phyloP scores from a whole-genome alignment of 2,888 invertebrate species.

The Chymomyza caudatula region DNA sequence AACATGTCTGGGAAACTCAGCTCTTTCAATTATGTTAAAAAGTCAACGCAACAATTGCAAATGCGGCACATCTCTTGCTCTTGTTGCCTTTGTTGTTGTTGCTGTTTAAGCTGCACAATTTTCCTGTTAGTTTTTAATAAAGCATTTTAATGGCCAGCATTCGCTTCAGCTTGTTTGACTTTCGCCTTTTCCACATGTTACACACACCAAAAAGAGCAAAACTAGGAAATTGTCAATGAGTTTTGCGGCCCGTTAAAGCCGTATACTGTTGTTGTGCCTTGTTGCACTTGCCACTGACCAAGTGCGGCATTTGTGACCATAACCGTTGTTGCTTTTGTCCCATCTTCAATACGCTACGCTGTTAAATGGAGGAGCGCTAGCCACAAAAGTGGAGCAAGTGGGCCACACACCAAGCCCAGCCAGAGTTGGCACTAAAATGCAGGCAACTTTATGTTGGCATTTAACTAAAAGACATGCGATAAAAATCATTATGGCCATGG shows the following conservation, averaged over 20 bases:
- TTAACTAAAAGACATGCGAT: conserved; percentile 59
- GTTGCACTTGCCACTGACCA: conserved; percentile 17
- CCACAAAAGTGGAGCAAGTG: conserved; percentile 40
- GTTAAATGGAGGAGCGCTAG: conserved; percentile 19
- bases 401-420: conserved; percentile 51
- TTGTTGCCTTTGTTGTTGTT: conserved; percentile 2
- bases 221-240: conserved; percentile 61
- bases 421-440: conserved; percentile 13
- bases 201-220: conserved; percentile 50
- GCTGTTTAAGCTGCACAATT: conserved; percentile 29
- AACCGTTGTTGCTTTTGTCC: conserved; percentile 30
- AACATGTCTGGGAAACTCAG: conserved; percentile 46
- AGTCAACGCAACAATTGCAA: conserved; percentile 7
- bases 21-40: conserved; percentile 22
- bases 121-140: conserved; percentile 54
- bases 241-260: conserved; percentile 13
- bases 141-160: conserved; percentile 55
- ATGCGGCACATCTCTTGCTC: not conserved
- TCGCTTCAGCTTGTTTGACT: conserved; percentile 36
- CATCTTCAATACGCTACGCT: conserved; percentile 19
- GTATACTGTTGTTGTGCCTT: conserved; percentile 2
- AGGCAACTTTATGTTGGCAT: conserved; percentile 41
- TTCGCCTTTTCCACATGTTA: conserved; percentile 39
- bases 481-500: conserved; percentile 48
- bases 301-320: conserved; percentile 33